Conservation (phyloP, 2,888 invertebrate species). For the Phortica magna region DNA sequence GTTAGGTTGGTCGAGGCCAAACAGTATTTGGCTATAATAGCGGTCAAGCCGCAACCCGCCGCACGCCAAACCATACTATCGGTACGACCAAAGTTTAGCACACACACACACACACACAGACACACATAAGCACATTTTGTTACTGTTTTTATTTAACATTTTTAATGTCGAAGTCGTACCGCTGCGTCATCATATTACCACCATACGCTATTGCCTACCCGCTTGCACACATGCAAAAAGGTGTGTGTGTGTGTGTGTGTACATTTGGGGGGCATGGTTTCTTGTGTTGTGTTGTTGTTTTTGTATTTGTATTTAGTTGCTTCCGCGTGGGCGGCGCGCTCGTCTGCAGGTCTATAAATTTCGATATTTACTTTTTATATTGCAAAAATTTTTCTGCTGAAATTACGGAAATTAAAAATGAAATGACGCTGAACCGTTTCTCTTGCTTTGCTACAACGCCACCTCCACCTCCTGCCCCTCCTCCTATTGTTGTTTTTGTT, state of each 20-base stretch:
- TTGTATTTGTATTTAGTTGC: background rate
- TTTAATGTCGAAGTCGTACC: conserved; percentile 68
- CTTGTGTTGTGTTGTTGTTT: background rate
- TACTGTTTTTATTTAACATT: conserved; percentile 75
- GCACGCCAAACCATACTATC: background rate
- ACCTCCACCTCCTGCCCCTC: background rate
- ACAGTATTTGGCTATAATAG: conserved; percentile 48
- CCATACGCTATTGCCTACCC: conserved; percentile 35
- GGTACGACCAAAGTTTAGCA: background rate
- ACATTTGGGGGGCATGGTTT: background rate
- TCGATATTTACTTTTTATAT: conserved; percentile 78
- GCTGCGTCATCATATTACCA: conserved; percentile 44
- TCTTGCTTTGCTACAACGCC: conserved; percentile 13
- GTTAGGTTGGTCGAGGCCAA: conserved; percentile 15
- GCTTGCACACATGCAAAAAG: conserved; percentile 52
- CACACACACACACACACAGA: background rate
- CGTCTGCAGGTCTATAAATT: conserved; percentile 77
- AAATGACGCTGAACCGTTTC: conserved; percentile 70
- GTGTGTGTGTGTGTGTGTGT: background rate
- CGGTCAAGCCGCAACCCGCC: conserved; percentile 14
- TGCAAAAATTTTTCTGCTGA: conserved; percentile 78
- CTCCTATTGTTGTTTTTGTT: background rate
- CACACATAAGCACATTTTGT: conserved; percentile 48
- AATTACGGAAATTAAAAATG: conserved; percentile 78
- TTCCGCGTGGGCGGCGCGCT: conserved; percentile 41